phyloP scores from a whole-genome alignment of 2,888 invertebrate species.

The Scaptomyza flava region DNA sequence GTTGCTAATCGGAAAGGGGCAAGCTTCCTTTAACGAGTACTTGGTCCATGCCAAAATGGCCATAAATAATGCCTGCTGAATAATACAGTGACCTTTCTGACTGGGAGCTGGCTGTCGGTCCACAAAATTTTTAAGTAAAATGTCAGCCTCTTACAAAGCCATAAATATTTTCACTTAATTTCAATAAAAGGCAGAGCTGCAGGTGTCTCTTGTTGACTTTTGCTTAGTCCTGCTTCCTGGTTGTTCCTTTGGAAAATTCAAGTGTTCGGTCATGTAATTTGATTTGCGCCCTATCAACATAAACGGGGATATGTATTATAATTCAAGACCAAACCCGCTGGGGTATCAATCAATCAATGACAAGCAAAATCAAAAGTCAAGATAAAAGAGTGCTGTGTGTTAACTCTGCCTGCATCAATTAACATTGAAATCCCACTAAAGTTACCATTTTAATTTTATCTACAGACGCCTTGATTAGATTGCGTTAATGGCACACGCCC shows the following conservation, averaged over 20 bases:
- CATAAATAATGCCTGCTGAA: conserved; percentile 70
- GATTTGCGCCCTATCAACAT: conserved; percentile 69
- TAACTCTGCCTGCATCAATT: conserved; percentile 51
- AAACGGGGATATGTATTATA: conserved; percentile 65
- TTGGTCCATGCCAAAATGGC: conserved; percentile 40
- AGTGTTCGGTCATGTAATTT: conserved; percentile 68
- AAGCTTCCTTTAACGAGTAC: conserved; percentile 25
- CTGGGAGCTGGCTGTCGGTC: conserved; percentile 21
- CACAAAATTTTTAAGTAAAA: conserved; percentile 37
- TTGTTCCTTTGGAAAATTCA: background rate
- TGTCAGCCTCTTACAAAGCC: conserved; percentile 58
- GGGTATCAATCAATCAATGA: conserved; percentile 74
- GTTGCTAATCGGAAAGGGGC: conserved; percentile 28
- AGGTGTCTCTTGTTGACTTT: conserved; percentile 35
- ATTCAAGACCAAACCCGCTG: conserved; percentile 71
- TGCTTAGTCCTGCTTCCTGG: background rate
- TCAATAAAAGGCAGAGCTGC: conserved; percentile 55
- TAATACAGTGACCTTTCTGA: conserved; percentile 44
- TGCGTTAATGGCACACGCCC: conserved; percentile 29
- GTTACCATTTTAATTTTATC: conserved; percentile 57
- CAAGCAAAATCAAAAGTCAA: conserved; percentile 63
- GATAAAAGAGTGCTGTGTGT: conserved; percentile 17
- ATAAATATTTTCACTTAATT: conserved; percentile 74
- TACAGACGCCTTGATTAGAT: conserved; percentile 57
- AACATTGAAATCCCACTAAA: conserved; percentile 49